phyloP scores from a whole-genome alignment of 2,888 invertebrate genomes.

The Thelaira solivaga region DNA sequence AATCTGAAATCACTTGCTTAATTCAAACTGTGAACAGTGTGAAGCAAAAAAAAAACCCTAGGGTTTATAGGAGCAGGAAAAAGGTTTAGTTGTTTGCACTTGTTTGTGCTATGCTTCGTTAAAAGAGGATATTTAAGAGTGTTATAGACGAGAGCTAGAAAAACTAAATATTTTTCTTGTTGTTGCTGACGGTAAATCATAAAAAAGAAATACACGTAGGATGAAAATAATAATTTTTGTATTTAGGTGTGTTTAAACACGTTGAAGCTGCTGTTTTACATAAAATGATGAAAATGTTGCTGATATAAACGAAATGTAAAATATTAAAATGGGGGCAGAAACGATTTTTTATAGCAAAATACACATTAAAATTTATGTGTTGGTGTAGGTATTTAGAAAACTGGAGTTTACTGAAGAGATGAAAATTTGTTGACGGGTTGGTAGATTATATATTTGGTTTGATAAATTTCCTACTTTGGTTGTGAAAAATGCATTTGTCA shows the following conservation, averaged over 20 bases:
- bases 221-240: slow-evolving; percentile 3
- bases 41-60: not conserved
- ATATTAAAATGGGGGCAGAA: slow-evolving; percentile 16
- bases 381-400: too few species aligned
- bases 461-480: too few species aligned
- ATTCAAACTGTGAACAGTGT: too few species aligned
- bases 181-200: not conserved
- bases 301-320: not conserved
- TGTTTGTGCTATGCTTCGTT: slow-evolving; percentile 1
- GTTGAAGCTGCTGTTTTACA: slow-evolving; percentile 40
- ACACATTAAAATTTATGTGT: too few species aligned
- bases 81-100: not conserved
- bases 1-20: too few species aligned
- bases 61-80: not conserved
- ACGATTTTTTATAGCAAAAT: too few species aligned
- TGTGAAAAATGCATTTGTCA: too few species aligned
- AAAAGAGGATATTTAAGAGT: slow-evolving; percentile 19
- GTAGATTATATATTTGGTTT: too few species aligned
- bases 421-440: too few species aligned
- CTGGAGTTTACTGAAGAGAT: too few species aligned
- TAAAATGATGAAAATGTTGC: slow-evolving; percentile 32
- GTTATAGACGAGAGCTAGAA: not conserved
- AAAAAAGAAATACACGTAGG: not conserved
- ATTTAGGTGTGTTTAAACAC: slow-evolving; percentile 5
- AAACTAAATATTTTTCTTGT: not conserved